phyloP scores from a whole-genome alignment of 1,140 invertebrate species.

The Bombus superbus region DNA sequence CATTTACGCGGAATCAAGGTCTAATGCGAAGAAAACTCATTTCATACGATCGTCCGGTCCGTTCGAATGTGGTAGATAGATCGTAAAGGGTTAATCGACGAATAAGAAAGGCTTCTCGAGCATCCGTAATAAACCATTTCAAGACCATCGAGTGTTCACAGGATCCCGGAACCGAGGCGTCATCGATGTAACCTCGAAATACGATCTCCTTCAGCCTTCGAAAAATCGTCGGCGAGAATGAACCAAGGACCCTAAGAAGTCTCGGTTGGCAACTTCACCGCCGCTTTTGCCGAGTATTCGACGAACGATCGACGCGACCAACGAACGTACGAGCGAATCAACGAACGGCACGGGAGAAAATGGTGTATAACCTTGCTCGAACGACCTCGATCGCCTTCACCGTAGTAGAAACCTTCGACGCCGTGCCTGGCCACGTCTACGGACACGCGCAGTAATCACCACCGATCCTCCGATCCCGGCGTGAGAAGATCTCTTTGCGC shows the following conservation, averaged over 20 bases:
- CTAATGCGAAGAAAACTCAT: background rate
- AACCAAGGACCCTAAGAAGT: constrained; percentile 7
- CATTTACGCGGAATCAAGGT: background rate
- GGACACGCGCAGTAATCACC: constrained; percentile 38
- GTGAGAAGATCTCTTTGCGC: constrained; percentile 29
- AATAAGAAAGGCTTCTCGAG: too few species aligned
- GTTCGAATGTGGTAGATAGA: background rate
- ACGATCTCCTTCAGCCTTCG: constrained; percentile 3
- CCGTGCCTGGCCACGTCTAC: constrained; percentile 48
- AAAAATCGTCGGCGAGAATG: background rate
- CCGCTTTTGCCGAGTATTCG: constrained; percentile 11
- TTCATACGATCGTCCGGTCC: background rate
- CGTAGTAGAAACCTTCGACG: constrained; percentile 71
- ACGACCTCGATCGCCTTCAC: constrained; percentile 81
- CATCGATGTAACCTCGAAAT: constrained; percentile 1
- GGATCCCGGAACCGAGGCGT: background rate
- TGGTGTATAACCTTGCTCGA: constrained; percentile 79
- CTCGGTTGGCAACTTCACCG: background rate
- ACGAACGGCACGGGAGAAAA: constrained; percentile 71
- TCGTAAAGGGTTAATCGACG: background rate
- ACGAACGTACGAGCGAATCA: constrained; percentile 13
- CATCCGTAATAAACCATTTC: background rate
- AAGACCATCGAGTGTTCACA: background rate
- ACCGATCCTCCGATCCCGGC: constrained; percentile 30
- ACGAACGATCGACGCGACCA: background rate